Evolutionary conservation across 2,113 vertebrate species (phyloP).

Genomic region (Australoheros scitulus): DNA sequence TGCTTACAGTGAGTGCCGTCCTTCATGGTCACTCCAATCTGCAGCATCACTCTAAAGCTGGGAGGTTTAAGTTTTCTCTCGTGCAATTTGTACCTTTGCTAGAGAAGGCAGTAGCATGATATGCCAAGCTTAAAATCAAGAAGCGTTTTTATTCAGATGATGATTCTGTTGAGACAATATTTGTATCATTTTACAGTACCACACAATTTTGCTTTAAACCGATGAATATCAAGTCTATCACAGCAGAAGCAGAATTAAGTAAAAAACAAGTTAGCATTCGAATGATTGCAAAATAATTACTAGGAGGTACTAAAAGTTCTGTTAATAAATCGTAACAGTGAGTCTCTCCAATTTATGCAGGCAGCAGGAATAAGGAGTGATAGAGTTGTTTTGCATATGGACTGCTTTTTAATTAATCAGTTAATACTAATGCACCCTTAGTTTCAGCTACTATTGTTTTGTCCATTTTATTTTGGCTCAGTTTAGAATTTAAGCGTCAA

Average conservation of each 20-base stretch:
- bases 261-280: background rate
- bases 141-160: background rate
- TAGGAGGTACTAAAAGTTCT: background rate
- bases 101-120: background rate
- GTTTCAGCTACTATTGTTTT: background rate
- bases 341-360: background rate
- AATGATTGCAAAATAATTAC: background rate
- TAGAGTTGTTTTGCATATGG: no score
- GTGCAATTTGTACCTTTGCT: background rate
- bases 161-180: background rate
- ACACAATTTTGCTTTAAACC: background rate
- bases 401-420: no score
- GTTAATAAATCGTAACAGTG: background rate
- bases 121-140: background rate
- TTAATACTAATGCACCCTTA: background rate
- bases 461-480: background rate
- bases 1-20: background rate
- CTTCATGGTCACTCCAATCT: background rate
- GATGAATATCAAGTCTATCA: background rate
- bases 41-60: background rate
- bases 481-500: background rate
- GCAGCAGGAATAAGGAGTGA: background rate
- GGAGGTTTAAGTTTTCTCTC: background rate
- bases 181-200: background rate
- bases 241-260: background rate